These are phyloP conservation scores for Calidris pygmaea DNA, from an alignment of 2,113 vertebrate species.

Conservation along the genomic window DNA sequence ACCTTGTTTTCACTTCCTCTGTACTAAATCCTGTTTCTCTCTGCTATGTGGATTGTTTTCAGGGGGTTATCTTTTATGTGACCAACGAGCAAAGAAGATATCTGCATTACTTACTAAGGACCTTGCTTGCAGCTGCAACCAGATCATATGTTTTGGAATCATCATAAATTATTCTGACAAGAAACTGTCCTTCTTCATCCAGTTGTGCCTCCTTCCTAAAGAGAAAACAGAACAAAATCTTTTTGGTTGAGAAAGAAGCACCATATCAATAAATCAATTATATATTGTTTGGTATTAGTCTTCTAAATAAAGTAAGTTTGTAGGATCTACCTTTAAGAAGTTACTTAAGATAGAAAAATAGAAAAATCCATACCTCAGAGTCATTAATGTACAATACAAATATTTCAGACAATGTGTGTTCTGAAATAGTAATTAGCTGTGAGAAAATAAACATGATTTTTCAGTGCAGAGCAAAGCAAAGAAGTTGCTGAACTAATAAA, in stretches of 20 bases:
- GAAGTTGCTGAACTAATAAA: neutral
- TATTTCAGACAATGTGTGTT: neutral
- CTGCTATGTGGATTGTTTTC: neutral
- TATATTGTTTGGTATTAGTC: neutral
- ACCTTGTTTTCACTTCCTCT: neutral
- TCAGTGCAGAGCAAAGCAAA: neutral
- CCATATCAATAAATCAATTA: neutral
- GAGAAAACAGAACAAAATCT: neutral
- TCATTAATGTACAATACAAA: neutral
- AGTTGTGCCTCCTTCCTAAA: conserved; percentile 94
- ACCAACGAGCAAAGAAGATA: neutral
- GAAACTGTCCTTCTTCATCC: conserved; percentile 97
- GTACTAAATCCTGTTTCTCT: neutral
- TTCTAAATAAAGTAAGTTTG: neutral
- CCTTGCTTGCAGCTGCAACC: conserved; percentile 96
- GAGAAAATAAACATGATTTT: neutral
- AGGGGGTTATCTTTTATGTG: neutral
- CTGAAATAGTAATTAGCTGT: neutral
- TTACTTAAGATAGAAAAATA: neutral
- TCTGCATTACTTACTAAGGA: conserved; percentile 87
- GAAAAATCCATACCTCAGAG: neutral
- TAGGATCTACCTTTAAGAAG: neutral
- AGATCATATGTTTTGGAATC: conserved; percentile 98
- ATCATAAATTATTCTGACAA: conserved; percentile 98
- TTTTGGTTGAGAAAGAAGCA: neutral